Base-by-base conservation (phyloP, 1,140 invertebrate genomes). In the Hyposmocoma kahamanoa region DNA sequence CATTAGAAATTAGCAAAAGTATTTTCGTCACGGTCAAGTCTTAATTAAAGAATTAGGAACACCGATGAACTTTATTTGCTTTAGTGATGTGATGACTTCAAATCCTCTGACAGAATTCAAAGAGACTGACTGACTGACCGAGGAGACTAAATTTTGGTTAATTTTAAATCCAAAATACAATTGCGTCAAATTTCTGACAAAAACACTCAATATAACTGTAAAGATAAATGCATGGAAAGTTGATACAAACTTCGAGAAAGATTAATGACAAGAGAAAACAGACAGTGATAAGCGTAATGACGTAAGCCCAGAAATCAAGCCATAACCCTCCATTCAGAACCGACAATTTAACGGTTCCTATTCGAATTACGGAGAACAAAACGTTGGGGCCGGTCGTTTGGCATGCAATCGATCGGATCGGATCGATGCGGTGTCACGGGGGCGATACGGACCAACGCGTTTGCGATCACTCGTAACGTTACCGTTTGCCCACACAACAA, bases 401-500 rank as follows among this genome's bases (percentile, higher is more conserved):
- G 24, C 24, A 11, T 26, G 32, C 32, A 36, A 36, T 36, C 32
- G 32, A 36, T 36, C 20, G 38, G 13, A 30, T 34, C 38, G 38
- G 47, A 50, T 50, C 47, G 17, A 32, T 42, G 11, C 18, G 11
- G 39, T 20, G 26, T 30, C 26, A 41, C 39, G 38, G 38, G 51
- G 53, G 58, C 58, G 58, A 47, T 41, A 56, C 53, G 61, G 42
- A 38, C 42, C 22, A 49, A 36, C 51, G 67, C 63, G 56, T 59
- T 48, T 20, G 53, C 62, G 60, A 68, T 64, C 68, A 56, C 38
- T 63, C 59, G 61, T 71, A 53, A 65, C 61, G 50, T 11, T 5
- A 26, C n/a, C 24, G 24, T 11, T 11, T 26, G 24, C 24, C 5
- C 24, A 5, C 5, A 11, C 24, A n/a, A 11, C 24, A 26, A 26